Conservation (phyloP, 2,888 invertebrate species). For the Calliscelio sp. region DNA sequence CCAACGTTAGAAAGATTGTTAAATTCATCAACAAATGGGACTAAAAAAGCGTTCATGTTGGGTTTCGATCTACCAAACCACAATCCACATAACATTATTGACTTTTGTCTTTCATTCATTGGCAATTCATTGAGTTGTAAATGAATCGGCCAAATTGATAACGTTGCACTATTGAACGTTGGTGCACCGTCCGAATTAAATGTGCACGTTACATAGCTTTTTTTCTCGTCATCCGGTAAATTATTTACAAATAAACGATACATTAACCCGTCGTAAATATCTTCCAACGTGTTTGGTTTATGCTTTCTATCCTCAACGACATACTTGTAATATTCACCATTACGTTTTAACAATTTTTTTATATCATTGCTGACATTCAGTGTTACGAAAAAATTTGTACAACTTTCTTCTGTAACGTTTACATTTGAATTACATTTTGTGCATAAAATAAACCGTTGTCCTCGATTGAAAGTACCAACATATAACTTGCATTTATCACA, state of each 20-base stretch:
- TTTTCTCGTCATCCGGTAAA: constrained; percentile 1
- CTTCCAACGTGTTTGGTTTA: constrained; percentile 1
- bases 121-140: not conserved
- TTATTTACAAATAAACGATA: constrained; percentile 15
- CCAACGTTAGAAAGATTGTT: constrained; percentile 8
- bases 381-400: not conserved
- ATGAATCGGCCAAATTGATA: constrained; percentile 20
- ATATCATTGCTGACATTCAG: not conserved
- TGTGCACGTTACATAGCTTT: constrained; percentile 1
- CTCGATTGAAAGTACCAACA: not conserved
- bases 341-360: not conserved
- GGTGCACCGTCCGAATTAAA: constrained; percentile 3
- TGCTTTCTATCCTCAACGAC: not conserved
- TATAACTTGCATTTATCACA: constrained; percentile 18
- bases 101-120: not conserved
- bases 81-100: not conserved
- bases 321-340: constrained; percentile 1
- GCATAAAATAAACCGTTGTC: not conserved
- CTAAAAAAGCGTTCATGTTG: not conserved
- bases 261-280: constrained; percentile 3
- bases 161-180: not conserved
- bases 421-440: not conserved
- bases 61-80: constrained; percentile 17
- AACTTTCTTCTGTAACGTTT: constrained; percentile 2
- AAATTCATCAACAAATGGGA: not conserved